Evolutionary conservation across 2,797 vertebrate genomes (phyloP), one percentile per base, ranked within the genome.

Genomic region (Sitta carolinensis): DNA sequence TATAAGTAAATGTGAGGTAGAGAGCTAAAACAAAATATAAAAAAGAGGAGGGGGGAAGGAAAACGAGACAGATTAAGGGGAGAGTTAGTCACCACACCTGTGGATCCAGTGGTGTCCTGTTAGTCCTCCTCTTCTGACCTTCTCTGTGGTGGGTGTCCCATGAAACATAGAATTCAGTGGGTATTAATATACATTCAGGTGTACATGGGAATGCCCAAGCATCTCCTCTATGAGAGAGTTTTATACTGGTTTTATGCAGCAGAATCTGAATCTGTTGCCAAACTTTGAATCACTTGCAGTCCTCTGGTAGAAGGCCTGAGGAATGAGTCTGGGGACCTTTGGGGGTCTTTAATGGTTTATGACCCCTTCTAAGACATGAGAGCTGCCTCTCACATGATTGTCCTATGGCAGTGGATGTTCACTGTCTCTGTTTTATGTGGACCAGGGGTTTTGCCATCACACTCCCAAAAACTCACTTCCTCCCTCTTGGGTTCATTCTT

Each of bases 361-460:
- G 25, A 30, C 30, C 8, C 21, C 30, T 48, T 78, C 36, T 48
- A 32, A 63, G 42, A 27, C 26, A 7, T 50, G 26, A 50, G 10
- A 42, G 26, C 22, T 0, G 0, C 25, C 25, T 59, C 16, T 85
- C 40, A 16, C 0, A 1, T 85, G 40, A 7, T 25, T 77, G 23
- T 52, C 47, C 6, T 13, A 11, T 47, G 20, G 40, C n/a, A 13
- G 25, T 29, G 25, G 13, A 19, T 40, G 11, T 42, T 57, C 50
- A 25, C 20, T 57, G n/a, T 5, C 17, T 66, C 32, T 47, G 21
- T 62, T 14, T 55, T 22, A 5, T 3, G 11, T 55, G 30, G 50
- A 42, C 34, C 34, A 42, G 48, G 47, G 48, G 34, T 70, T 63
- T 70, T 1, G 1, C 73, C 25, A 22, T 22, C 50, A 50, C 7